phyloP scores from a whole-genome alignment of 1,140 invertebrate species.

The Trachelipus rathkii region DNA sequence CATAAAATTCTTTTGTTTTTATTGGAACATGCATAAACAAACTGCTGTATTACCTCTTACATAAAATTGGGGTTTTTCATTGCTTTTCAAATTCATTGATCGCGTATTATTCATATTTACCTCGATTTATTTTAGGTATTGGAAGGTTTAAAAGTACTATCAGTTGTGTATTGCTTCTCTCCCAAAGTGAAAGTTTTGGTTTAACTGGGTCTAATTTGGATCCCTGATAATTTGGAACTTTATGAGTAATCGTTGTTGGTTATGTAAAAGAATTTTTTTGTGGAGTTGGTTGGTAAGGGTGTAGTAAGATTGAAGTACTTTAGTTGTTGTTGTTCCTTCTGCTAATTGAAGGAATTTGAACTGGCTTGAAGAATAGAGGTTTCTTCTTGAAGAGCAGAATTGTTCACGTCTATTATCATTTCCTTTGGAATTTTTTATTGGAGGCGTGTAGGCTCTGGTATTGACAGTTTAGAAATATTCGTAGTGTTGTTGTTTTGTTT shows the following conservation, averaged over 20 bases:
- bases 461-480: neutral
- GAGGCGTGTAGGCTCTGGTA: neutral
- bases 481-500: neutral
- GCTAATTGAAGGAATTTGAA: neutral
- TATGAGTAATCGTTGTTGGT: neutral
- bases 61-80: constrained; percentile 24
- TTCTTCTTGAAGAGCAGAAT: neutral
- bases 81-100: constrained; percentile 26
- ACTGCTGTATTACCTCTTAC: constrained; percentile 23
- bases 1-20: constrained; percentile 23
- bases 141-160: neutral
- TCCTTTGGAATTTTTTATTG: neutral
- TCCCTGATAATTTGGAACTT: neutral
- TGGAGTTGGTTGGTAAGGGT: neutral
- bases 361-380: neutral
- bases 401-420: neutral
- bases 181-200: constrained; percentile 1
- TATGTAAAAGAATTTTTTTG: neutral
- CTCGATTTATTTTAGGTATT: neutral
- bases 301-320: neutral
- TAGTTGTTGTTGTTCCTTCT: neutral
- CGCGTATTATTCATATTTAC: neutral
- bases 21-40: constrained; percentile 28
- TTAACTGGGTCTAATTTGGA: neutral
- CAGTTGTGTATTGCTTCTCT: neutral